Percentiles rank a stretch among this genome's conserved stretches.
phyloP scores from a whole-genome alignment of 1,140 invertebrate genomes.

The Chironomus striatipennis region DNA sequence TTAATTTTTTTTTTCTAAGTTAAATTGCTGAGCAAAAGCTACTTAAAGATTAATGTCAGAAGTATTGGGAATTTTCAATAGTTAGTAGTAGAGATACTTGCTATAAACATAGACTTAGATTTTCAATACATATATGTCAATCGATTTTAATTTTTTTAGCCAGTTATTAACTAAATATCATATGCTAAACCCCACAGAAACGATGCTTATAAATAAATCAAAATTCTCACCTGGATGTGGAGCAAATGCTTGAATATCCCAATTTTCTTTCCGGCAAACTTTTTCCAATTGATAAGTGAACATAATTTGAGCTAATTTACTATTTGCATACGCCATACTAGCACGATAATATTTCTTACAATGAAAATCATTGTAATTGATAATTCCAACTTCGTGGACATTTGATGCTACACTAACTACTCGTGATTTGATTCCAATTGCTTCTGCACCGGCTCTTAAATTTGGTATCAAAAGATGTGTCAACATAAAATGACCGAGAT shows the following conservation, averaged over 20 bases:
- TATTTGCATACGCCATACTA: constrained; percentile 69
- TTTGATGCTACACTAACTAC: constrained; percentile 84
- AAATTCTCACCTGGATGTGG: constrained; percentile 66
- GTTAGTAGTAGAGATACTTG: too few species aligned
- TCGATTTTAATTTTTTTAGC: too few species aligned
- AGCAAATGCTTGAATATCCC: constrained; percentile 51
- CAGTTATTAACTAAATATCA: too few species aligned
- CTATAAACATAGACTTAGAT: too few species aligned
- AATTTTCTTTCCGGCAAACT: constrained; percentile 45
- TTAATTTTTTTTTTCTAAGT: too few species aligned
- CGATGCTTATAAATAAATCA: not conserved
- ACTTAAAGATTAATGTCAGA: too few species aligned
- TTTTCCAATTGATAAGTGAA: constrained; percentile 61
- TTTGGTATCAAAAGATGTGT: constrained; percentile 72
- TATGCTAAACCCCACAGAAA: too few species aligned
- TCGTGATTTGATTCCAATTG: constrained; percentile 49
- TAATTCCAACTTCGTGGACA: constrained; percentile 60
- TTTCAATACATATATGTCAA: too few species aligned
- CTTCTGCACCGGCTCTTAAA: constrained; percentile 53
- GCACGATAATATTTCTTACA: constrained; percentile 43
- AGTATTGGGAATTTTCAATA: too few species aligned
- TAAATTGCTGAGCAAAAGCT: too few species aligned
- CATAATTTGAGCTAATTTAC: constrained; percentile 80
- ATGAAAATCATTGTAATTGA: constrained; percentile 71
- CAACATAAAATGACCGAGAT: constrained; percentile 80